Evolutionary conservation across 1,140 invertebrate species (phyloP), one percentile per base, ranked within the genome.

Genomic region (Nilaparvata lugens): DNA sequence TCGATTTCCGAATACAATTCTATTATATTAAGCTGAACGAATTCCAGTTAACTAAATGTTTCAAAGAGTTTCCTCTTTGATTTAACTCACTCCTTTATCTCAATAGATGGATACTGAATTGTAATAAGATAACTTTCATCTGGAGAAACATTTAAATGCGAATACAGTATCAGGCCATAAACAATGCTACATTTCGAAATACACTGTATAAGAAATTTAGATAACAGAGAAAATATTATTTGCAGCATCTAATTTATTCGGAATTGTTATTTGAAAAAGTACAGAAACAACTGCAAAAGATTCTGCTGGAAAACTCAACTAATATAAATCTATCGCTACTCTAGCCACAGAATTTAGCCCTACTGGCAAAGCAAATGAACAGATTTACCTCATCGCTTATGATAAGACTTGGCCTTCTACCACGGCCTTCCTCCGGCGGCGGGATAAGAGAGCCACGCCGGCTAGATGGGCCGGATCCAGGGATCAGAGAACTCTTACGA

Each of bases 361-460:
- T 28, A 53, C 25, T 24, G 21, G 25, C 52, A 24, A 24, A 24
- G 16, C 25, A 24, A 53, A 19, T 24, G n/a, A 61, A 48, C 40
- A 66, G 67, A 68, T 75, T 78, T 84, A 95, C 93, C 88, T 95
- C 92, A 75, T 95, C 92, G 74, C 89, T 91, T 72, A 95, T 93
- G 68, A 94, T 89, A 63, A 94, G 79, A 68, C 89, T 92, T 62
- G 91, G 88, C 66, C 91, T 81, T 67, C 90, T 81, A 66, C 85
- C 88, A 74, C 84, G 86, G 73, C 87, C 88, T 70, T 91, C 89
- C 69, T 91, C 89, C 9, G 86, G 86, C 45, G 89, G 89, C 21
- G 73, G 75, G 71, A 93, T 87, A 51, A 93, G 80, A 11, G 90
- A 93, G 23, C 91, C 89, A 67, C 91, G 78, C 64, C 90, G 78